Evolutionary conservation across 2,113 vertebrate genomes (phyloP).

Genomic region (Perca schrenkii): DNA sequence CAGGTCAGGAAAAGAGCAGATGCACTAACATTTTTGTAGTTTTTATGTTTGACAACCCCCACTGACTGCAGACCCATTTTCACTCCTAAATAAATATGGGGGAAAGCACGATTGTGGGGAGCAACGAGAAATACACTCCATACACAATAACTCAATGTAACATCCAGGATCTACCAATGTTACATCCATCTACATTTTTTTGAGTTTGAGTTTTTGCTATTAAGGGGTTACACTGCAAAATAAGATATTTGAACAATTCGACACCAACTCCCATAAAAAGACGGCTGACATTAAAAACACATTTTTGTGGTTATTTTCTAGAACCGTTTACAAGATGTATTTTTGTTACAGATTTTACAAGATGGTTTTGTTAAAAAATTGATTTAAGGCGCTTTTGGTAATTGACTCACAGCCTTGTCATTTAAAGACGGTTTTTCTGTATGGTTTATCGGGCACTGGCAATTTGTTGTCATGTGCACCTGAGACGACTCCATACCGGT

Average conservation of each 20-base stretch:
- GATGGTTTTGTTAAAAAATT: neutral
- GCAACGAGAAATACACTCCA: constrained; percentile 23
- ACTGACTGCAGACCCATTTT: constrained; percentile 12
- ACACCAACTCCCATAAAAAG: neutral
- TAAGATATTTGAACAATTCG: neutral
- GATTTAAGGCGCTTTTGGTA: neutral
- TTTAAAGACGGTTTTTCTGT: neutral
- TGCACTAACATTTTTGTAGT: neutral
- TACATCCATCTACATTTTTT: neutral
- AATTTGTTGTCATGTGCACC: neutral
- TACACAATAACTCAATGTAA: neutral
- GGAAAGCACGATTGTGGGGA: constrained; percentile 31
- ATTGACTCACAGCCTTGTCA: neutral
- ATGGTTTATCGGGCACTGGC: neutral
- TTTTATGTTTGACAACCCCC: constrained; percentile 47
- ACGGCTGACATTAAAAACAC: no score
- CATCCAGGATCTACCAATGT: neutral
- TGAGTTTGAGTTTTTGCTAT: neutral
- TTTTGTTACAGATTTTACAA: constrained; percentile 4
- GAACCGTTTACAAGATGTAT: constrained; percentile 3
- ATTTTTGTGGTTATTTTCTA: neutral
- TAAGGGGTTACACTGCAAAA: neutral
- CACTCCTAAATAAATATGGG: neutral
- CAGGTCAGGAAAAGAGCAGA: constrained; percentile 5
- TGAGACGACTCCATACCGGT: neutral